Conservation (phyloP, 2,113 vertebrate species). For the Passerina amoena region DNA sequence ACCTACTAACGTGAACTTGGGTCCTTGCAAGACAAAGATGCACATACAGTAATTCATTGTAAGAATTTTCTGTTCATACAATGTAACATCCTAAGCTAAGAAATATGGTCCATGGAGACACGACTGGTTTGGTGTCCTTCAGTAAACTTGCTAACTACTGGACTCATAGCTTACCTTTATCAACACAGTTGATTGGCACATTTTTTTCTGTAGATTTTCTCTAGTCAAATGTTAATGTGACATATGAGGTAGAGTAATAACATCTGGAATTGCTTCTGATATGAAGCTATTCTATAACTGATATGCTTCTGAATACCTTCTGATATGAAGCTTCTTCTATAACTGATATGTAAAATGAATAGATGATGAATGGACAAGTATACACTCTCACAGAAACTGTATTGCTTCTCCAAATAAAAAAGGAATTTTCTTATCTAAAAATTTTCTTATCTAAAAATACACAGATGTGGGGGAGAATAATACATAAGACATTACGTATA, state of each 20-base stretch:
- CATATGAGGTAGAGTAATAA: background rate
- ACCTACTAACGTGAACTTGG: background rate
- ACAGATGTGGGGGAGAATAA: background rate
- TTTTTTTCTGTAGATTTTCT: background rate
- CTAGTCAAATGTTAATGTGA: background rate
- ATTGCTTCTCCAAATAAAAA: background rate
- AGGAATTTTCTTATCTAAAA: background rate
- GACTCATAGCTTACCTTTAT: background rate
- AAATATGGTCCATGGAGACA: background rate
- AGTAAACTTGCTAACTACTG: background rate
- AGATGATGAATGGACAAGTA: background rate
- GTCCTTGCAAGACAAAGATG: background rate
- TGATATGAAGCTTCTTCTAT: no score
- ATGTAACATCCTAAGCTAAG: background rate
- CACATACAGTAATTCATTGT: background rate
- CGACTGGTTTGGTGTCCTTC: background rate
- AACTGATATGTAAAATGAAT: background rate
- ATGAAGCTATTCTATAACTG: no score
- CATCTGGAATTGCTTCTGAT: background rate
- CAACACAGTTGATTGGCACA: background rate
- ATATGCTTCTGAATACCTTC: no score
- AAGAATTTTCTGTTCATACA: background rate
- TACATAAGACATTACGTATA: background rate
- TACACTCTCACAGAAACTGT: background rate
- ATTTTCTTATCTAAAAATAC: background rate